Percentiles rank a stretch among this genome's conserved stretches.
Conservation (phyloP, 2,113 vertebrate genomes). For the Climacteris rufus region DNA sequence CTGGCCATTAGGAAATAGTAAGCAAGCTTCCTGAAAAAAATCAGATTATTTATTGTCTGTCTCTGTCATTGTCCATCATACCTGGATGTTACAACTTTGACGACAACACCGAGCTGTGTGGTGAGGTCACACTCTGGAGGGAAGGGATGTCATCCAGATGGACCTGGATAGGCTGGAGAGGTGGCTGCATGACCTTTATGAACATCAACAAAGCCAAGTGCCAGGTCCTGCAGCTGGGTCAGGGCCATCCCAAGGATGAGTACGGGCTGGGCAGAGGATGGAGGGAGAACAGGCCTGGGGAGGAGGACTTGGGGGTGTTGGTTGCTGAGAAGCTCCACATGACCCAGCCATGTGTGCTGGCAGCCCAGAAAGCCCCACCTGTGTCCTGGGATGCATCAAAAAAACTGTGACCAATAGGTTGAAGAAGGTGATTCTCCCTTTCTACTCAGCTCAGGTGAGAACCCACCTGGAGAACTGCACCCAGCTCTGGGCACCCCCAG, state of each 20-base stretch:
- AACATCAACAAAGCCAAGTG: no score
- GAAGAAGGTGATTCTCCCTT: neutral
- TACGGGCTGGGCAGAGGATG: neutral
- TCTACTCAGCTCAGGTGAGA: neutral
- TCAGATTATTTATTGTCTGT: neutral
- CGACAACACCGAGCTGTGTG: neutral
- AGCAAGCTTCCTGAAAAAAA: neutral
- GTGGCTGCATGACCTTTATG: neutral
- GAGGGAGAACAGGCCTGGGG: neutral
- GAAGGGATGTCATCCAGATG: neutral
- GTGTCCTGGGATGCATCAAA: neutral
- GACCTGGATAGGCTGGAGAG: neutral
- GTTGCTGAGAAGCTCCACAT: neutral
- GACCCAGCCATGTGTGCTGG: neutral
- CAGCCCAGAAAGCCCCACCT: accelerated
- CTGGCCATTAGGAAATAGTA: neutral
- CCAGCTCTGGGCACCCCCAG: neutral
- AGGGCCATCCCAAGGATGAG: neutral
- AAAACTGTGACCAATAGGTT: neutral
- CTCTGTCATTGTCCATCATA: neutral
- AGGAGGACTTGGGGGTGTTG: neutral
- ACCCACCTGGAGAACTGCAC: neutral
- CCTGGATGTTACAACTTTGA: neutral
- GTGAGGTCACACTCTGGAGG: accelerated
- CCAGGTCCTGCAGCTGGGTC: neutral